Evolutionary conservation across 2,113 vertebrate genomes (phyloP).

Genomic region (Dipodomys ordii): DNA sequence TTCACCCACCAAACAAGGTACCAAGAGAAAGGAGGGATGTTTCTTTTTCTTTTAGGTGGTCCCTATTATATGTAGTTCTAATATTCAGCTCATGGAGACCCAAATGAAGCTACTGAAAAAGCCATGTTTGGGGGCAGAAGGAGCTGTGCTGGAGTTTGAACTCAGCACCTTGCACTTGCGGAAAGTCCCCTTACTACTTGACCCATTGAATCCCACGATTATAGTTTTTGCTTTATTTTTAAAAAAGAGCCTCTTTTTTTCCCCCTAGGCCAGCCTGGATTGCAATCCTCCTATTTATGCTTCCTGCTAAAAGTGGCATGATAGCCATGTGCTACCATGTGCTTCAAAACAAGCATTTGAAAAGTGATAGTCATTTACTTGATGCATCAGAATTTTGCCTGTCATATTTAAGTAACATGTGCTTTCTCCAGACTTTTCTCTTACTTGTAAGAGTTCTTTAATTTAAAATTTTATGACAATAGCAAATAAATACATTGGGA

Average conservation of each 20-base stretch:
- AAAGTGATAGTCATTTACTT: background rate
- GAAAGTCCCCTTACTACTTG: no score
- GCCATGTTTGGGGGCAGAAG: background rate
- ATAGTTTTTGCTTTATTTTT: no score
- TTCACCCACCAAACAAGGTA: background rate
- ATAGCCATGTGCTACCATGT: no score
- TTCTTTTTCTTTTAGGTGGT: background rate
- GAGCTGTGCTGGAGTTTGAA: no score
- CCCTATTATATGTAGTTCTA: background rate
- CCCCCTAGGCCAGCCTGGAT: no score
- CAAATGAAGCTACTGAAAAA: conserved; percentile 28
- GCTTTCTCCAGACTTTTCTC: conserved; percentile 11
- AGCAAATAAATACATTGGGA: background rate
- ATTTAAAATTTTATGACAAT: background rate
- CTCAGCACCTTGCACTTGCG: no score
- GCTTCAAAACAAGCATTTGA: background rate
- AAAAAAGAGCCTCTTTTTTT: no score
- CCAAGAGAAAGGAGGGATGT: background rate
- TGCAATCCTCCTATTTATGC: no score
- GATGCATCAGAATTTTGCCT: background rate
- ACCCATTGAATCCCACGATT: no score
- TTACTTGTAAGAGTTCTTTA: background rate
- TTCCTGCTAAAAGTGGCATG: no score
- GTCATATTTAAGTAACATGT: background rate
- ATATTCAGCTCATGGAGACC: background rate